Conservation (phyloP, 2,888 invertebrate genomes). For the Chloroclysta siterata region DNA sequence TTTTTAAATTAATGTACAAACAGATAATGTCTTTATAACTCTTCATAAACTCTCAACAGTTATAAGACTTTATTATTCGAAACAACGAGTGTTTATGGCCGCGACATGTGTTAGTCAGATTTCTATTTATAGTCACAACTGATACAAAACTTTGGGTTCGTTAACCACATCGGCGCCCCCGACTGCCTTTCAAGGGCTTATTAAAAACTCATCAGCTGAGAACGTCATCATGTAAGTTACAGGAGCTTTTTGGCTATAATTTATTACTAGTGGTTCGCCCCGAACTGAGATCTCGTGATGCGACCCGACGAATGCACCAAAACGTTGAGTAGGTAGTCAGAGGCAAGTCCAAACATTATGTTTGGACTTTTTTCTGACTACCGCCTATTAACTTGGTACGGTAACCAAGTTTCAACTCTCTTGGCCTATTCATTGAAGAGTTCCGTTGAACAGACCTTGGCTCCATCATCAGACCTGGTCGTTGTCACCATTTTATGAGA, state of each 20-base stretch:
- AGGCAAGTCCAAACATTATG: no score
- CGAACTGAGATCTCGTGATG: no score
- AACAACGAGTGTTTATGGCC: slow-evolving; percentile 54
- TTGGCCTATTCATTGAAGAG: no score
- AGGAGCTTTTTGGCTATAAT: not conserved
- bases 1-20: not conserved
- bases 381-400: no score
- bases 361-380: no score
- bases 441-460: no score
- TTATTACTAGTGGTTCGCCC: no score
- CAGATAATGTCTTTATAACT: slow-evolving; percentile 14
- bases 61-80: slow-evolving; percentile 50
- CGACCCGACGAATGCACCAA: no score
- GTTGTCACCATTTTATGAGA: no score
- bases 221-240: slow-evolving; percentile 13
- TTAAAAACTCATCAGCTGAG: slow-evolving; percentile 28
- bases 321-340: no score
- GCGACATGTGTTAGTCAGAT: slow-evolving; percentile 70
- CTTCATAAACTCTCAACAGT: slow-evolving; percentile 23
- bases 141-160: slow-evolving; percentile 69
- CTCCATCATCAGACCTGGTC: no score
- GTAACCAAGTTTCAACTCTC: no score
- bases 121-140: slow-evolving; percentile 68
- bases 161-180: slow-evolving; percentile 55
- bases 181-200: slow-evolving; percentile 29